Evolutionary conservation across 2,797 vertebrate genomes (phyloP), one percentile per base, ranked within the genome.

Genomic region (Holocentrus rufus): DNA sequence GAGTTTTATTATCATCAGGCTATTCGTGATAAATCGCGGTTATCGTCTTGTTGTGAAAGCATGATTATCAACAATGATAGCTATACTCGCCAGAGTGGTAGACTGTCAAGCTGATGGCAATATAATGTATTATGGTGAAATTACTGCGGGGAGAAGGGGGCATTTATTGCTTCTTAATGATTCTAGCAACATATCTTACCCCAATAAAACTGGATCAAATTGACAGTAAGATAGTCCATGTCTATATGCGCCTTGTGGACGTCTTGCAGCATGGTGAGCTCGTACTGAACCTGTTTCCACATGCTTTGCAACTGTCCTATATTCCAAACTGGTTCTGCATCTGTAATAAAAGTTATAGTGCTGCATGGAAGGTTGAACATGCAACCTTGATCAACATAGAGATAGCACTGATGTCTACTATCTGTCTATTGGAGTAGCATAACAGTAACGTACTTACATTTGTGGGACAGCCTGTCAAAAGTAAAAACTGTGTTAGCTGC

Each of bases 241-340:
- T 55, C 71, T 6, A n/a, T 58, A 7, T 34, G 27, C 47, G 18
- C 50, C 30, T 55, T 86, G 84, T 77, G 79, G 82, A 89, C 65
- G 62, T 76, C 79, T 82, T 14, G 53, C 79, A 67, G 65, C 54
- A 60, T 49, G 46, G 17, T 20, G 13, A 8, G 47, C 47, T 18
- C 39, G 67, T 52, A 60, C 25, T 22, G 64, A 57, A 57, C 85
- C 75, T 88, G 85, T 88, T 83, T 71, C 73, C 74, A 88, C 88
- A 87, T 67, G 86, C 83, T 77, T 18, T 57, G 58, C 3, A 44
- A 14, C 39, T 44, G 39, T 11, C 39, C 39, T 14, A 44, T 44
- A 44, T 44, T 15, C 36, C 11, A 44, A 88, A 88, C 87, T 77
- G 79, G 86, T 89, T 89, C 65, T 72, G 25, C 83, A 65, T 78